Evolutionary conservation across 2,888 invertebrate genomes (phyloP), one percentile per base, ranked within the genome.

Genomic region (Amiota communis): DNA sequence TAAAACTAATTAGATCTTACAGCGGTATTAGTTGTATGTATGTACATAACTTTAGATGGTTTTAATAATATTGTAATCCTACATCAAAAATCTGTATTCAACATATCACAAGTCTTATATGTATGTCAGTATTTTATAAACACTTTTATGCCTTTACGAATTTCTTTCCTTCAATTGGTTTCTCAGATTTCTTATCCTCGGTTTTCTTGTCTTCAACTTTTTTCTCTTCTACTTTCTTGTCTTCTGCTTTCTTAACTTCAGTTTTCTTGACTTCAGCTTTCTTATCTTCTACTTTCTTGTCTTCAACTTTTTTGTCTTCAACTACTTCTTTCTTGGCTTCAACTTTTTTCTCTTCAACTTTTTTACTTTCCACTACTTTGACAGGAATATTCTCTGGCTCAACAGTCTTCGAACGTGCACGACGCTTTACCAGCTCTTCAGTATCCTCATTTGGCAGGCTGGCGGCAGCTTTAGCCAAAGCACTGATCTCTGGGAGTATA

Each of bases 401-500:
- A 11, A 59, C 73, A 1, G 65, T 59, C 74, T 85, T 49, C 61
- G 86, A 78, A 8, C 83, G 83, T 1, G 80, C 78, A 47, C 72
- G 77, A 71, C 83, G 86, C 11, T 71, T 74, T 72, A 77, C 63
- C 11, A 79, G 72, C 49, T 80, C 82, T 4, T 61, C 65, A n/a
- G 80, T 78, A 8, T 78, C 68, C 12, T 56, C 61, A 48, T 79
- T 74, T n/a, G 88, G 89, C 67, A 86, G 76, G 75, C 85, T 82
- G 15, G 85, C 87, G 13, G 88, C 89, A 8, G 87, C 83, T 74
- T 79, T 82, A 68, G 89, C 89, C 46, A 78, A 53, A 1, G 76
- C 81, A 2, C 87, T 77, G 65, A 89, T 89, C 75, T 87, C 86
- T 36, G 74, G 68, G 2, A 79, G 81, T 74, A 89, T 89, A 51